Evolutionary conservation across 2,113 vertebrate genomes (phyloP).

Genomic region (Ptyas mucosa): DNA sequence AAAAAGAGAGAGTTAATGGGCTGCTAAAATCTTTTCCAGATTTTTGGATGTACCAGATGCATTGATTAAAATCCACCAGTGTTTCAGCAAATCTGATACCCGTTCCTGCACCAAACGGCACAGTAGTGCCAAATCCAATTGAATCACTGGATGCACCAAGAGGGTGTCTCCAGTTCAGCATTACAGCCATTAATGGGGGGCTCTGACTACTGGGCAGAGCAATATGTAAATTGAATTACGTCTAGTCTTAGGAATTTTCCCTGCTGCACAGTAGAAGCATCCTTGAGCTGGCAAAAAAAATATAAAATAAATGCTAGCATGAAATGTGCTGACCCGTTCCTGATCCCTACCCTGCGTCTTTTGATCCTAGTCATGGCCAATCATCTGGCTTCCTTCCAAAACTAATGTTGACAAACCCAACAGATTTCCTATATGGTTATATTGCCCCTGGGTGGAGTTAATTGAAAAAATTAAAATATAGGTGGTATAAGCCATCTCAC

Average conservation of each 20-base stretch:
- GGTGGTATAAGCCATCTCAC: not conserved
- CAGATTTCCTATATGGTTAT: not conserved
- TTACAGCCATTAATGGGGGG: not conserved
- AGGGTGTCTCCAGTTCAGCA: not conserved
- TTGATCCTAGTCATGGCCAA: not conserved
- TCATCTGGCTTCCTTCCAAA: not conserved
- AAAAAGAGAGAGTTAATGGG: not conserved
- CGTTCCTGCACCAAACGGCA: not conserved
- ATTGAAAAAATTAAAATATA: not conserved
- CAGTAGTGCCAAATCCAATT: not conserved
- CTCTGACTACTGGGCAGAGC: not conserved
- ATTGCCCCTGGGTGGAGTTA: not conserved
- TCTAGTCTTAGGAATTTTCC: not conserved
- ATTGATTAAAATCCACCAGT: not conserved
- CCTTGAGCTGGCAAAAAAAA: not conserved
- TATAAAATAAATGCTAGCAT: not conserved
- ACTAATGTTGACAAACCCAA: not conserved
- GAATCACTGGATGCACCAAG: not conserved
- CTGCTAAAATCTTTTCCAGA: not conserved
- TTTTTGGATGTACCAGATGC: not conserved
- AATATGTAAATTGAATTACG: not conserved
- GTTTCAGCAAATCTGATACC: not conserved
- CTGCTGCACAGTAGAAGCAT: not conserved
- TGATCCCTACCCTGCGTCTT: not conserved
- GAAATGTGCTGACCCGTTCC: not conserved